Evolutionary conservation across 92 coral and sea anemone species (phyloP), one percentile per base, ranked within the genome.

Genomic region (Pocillopora meandrina): DNA sequence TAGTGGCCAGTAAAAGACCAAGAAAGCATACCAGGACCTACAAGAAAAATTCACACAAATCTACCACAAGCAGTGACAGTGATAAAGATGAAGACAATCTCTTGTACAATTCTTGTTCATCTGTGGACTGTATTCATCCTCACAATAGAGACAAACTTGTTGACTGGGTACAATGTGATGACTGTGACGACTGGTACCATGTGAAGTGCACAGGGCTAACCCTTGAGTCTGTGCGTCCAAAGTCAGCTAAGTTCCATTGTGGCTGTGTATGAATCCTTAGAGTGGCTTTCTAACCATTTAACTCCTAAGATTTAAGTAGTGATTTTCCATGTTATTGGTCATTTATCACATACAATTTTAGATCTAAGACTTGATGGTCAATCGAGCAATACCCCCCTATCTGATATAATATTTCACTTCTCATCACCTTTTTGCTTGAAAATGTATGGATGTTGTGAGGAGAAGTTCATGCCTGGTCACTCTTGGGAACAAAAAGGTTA

Each of bases 121-220:
- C 94, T 31, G 74, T 86, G 9, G 89, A 92, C 82, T 96, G 98
- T 69, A 49, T 87, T 47, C 87, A 88, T 14, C 98, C 98, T 63
- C 93, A 96, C 20, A 58, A 89, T 55, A 80, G 87, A 19, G 78
- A 91, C 26, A 85, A 91, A 36, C 57, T 93, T 9, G 93, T 95
- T 11, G 79, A 89, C 68, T 96, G 98, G 98, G 98, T 96, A 1
- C 95, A 95, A 77, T 96, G 98, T 82, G 96, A 94, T 71, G 95
- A 92, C 66, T 94, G 98, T 20, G 84, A 94, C 35, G 71, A 82
- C n/a, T 96, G 98, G 98, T 96, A 94, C 80, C 98, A 96, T 55
- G 74, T 94, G 35, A 87, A 88, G 55, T 96, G 98, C 56, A 87
- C 93, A 18, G 98, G 98, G 58, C 88, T 96, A 7, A 87, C 92